Conservation (phyloP, 2,113 vertebrate genomes). For the Mustela nigripes region DNA sequence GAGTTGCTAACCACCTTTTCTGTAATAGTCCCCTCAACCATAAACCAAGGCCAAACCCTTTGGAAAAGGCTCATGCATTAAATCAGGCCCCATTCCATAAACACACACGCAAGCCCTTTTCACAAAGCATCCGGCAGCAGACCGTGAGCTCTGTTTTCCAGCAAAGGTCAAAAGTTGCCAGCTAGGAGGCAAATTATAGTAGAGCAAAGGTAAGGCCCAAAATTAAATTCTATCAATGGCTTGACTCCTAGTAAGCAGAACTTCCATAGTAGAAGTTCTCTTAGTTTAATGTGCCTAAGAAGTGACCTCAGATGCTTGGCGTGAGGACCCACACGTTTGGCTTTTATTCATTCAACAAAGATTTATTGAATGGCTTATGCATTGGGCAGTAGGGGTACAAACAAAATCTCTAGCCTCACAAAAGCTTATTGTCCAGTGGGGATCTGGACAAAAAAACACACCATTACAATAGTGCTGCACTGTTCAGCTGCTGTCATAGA, state of each 20-base stretch:
- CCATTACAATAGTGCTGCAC: background rate
- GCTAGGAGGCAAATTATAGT: slow-evolving; percentile 29
- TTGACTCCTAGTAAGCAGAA: background rate
- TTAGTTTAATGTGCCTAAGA: background rate
- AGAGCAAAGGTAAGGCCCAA: slow-evolving; percentile 44
- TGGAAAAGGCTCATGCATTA: background rate
- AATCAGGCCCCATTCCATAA: background rate
- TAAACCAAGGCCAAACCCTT: background rate
- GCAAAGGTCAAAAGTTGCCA: slow-evolving; percentile 27
- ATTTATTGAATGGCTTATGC: background rate
- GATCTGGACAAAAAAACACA: background rate
- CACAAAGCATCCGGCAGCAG: background rate
- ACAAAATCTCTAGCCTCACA: slow-evolving; percentile 1
- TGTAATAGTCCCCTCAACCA: background rate
- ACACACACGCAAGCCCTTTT: background rate
- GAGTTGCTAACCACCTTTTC: slow-evolving; percentile 2
- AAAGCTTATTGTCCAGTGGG: background rate
- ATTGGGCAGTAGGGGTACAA: background rate
- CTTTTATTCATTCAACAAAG: slow-evolving; percentile 14
- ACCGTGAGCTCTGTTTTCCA: background rate
- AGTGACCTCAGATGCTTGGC: background rate
- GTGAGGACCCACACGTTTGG: background rate
- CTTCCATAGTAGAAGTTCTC: background rate
- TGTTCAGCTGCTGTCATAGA: background rate
- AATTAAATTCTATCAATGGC: background rate